Percentiles rank a stretch among this genome's conserved stretches.
These are phyloP conservation scores for Lymantria monacha DNA, from an alignment of 2,888 invertebrate species.

Conservation along the genomic window DNA sequence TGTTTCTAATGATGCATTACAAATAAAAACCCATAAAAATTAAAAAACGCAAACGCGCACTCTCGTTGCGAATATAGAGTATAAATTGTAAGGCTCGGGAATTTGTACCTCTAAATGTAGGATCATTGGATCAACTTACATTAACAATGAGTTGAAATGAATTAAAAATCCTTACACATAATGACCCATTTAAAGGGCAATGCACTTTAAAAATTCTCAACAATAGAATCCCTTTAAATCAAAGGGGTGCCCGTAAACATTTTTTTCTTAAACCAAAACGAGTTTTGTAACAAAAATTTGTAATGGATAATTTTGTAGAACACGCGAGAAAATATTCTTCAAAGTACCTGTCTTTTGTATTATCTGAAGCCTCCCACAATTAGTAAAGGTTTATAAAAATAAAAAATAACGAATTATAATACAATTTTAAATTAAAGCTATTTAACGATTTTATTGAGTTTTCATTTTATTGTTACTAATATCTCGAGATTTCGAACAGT, in stretches of 20 bases:
- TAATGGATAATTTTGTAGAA: constrained; percentile 21
- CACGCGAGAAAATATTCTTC: background rate
- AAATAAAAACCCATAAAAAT: no score
- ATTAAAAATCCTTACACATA: constrained; percentile 27
- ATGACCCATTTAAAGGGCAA: constrained; percentile 50
- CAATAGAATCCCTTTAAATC: constrained; percentile 41
- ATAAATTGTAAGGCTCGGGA: background rate
- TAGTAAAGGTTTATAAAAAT: no score
- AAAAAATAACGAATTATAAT: no score
- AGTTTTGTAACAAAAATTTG: constrained; percentile 33
- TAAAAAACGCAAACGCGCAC: no score
- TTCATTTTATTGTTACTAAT: no score
- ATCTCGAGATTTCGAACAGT: no score
- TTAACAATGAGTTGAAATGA: constrained; percentile 13
- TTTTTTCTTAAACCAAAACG: constrained; percentile 29
- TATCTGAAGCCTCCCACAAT: no score
- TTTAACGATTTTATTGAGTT: no score
- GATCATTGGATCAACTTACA: constrained; percentile 1
- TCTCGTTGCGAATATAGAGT: background rate
- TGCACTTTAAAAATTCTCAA: constrained; percentile 45
- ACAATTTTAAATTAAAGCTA: no score
- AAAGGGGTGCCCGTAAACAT: constrained; percentile 30
- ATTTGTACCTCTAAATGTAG: background rate
- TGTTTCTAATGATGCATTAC: no score
- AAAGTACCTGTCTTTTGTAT: no score